Base-by-base conservation (phyloP, 2,888 invertebrate genomes). In the Aricia artaxerxes region DNA sequence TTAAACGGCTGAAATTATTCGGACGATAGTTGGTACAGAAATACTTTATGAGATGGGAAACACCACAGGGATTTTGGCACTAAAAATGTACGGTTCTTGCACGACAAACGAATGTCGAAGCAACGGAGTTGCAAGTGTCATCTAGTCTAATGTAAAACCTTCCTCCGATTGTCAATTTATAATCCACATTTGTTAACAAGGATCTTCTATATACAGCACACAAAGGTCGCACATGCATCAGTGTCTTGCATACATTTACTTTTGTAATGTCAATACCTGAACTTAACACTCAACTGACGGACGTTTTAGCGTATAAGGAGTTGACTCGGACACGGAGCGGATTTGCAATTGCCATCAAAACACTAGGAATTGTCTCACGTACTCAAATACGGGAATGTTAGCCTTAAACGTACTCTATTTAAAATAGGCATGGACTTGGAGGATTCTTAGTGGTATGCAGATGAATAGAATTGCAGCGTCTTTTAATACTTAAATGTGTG, bases 291-390 rank as follows among this genome's bases (percentile, higher is more conserved):
- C 44, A 44, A 73, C 31, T 76, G 76, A 76, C 53, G 76, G 73
- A 75, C 73, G 61, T 24, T 61, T 61, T 38, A 69, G 57, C 76
- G 16, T 76, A 76, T 53, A 76, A 76, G 76, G 76, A 53, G 76
- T 76, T 11, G 57, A 76, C 76, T 76, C 87, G 91, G 91, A 80
- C 81, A 81, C 82, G 82, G 81, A 81, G 82, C 82, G 84, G 88
- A 87, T 87, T 88, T 87, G 89, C 92, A 90, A 90, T 90, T 85
- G 85, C 40, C 86, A 86, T 90, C 91, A 87, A 88, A 89, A 90
- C 84, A 87, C 89, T 81, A 85, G 84, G 86, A 88, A 91, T 90
- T 86, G 91, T 89, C 89, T 86, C 89, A 89, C 87, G 89, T 86
- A 85, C 73, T 79, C 79, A 79, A 75, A 73, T 75, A 57, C 57